Evolutionary conservation across 2,113 vertebrate genomes (phyloP).

Genomic region (Calidris pygmaea): DNA sequence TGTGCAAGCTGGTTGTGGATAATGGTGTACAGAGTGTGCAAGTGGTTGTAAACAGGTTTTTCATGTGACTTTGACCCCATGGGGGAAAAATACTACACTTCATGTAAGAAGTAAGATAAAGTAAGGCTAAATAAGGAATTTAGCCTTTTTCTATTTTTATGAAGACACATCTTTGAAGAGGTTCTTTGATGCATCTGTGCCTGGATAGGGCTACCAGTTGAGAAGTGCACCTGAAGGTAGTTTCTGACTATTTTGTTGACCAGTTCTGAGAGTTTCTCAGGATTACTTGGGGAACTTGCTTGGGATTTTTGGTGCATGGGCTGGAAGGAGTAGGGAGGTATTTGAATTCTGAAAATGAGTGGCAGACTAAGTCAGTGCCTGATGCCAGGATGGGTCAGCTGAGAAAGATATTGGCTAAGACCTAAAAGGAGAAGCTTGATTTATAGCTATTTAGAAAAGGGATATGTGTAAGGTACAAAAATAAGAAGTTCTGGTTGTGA

Average conservation of each 20-base stretch:
- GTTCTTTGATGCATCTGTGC: neutral
- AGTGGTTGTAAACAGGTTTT: neutral
- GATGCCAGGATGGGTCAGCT: neutral
- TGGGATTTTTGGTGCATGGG: neutral
- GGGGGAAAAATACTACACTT: neutral
- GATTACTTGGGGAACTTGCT: neutral
- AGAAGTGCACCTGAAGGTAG: neutral
- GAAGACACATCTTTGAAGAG: neutral
- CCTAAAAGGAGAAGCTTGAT: neutral
- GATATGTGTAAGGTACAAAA: neutral
- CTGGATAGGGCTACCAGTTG: neutral
- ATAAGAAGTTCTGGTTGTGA: neutral
- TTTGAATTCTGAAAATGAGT: neutral
- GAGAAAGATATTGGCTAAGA: neutral
- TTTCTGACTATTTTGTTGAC: neutral
- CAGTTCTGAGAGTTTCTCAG: neutral
- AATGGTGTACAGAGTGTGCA: fast-evolving
- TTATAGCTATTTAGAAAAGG: neutral
- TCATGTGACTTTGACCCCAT: neutral
- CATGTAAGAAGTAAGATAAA: neutral
- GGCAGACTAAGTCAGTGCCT: neutral
- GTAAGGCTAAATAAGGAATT: neutral
- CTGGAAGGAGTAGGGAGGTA: neutral
- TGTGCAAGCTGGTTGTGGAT: neutral
- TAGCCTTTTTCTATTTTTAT: neutral